Conservation (phyloP, 2,797 vertebrate species). For the Rhinophrynus dorsalis region DNA sequence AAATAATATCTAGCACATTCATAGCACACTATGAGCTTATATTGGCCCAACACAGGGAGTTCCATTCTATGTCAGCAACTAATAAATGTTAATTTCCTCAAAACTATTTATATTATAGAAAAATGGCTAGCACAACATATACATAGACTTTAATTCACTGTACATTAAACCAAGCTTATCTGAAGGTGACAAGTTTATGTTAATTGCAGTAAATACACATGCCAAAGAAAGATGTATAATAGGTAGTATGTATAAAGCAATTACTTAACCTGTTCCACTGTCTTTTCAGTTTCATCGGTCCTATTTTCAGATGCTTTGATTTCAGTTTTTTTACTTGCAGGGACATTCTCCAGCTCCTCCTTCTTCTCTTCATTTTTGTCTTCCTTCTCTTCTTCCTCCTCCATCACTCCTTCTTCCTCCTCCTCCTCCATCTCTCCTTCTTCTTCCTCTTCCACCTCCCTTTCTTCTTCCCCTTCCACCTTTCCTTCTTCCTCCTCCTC, state of each 20-base stretch:
- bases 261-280: slow-evolving; percentile 30
- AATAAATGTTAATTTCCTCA: no score
- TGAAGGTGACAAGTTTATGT: no score
- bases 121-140: no score
- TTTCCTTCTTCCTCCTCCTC: slow-evolving; percentile 11
- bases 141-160: no score
- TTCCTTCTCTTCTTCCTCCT: not conserved
- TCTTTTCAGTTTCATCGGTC: not conserved
- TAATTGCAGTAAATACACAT: no score
- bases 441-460: not conserved
- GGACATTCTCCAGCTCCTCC: not conserved
- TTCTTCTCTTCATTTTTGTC: slow-evolving; percentile 1
- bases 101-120: no score
- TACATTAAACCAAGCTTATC: no score
- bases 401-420: not conserved
- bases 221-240: no score
- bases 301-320: not conserved
- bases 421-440: slow-evolving; percentile 5
- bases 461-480: slow-evolving; percentile 7
- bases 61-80: no score
- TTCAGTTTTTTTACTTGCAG: not conserved
- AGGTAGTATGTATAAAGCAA: not conserved
- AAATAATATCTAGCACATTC: no score
- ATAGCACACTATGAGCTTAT: no score
- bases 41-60: no score